phyloP scores from a whole-genome alignment of 2,113 vertebrate species.

The Tachuris rubrigastra region DNA sequence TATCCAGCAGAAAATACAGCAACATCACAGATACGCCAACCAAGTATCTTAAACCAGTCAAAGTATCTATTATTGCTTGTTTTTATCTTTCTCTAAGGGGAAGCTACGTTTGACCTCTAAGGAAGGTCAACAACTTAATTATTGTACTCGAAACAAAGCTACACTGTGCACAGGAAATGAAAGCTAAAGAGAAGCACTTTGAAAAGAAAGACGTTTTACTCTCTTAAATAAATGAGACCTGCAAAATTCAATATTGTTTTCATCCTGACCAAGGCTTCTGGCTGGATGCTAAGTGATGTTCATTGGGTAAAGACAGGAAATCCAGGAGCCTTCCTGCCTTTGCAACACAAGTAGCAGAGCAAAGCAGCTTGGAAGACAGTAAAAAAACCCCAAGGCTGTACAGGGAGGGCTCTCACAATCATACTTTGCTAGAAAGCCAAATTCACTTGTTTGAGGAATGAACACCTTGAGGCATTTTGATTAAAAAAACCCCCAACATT shows the following conservation, averaged over 20 bases:
- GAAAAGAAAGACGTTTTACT: constrained; percentile 56
- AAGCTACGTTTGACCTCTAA: constrained; percentile 72
- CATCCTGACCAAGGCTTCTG: constrained; percentile 28
- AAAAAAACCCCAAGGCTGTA: background rate
- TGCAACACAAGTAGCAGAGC: background rate
- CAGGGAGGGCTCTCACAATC: background rate
- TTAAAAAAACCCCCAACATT: fast-evolving
- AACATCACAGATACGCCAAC: constrained; percentile 41
- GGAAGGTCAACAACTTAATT: constrained; percentile 75
- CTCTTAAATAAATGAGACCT: constrained; percentile 64
- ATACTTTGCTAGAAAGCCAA: background rate
- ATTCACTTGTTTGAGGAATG: background rate
- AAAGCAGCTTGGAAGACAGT: background rate
- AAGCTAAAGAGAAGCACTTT: constrained; percentile 67
- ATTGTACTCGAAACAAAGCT: constrained; percentile 75
- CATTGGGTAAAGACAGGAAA: constrained; percentile 26
- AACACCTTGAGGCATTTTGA: background rate
- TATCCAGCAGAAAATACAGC: constrained; percentile 38
- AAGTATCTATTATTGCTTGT: constrained; percentile 68
- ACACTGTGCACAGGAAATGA: constrained; percentile 72
- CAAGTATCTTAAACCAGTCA: constrained; percentile 30
- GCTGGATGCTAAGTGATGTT: constrained; percentile 60
- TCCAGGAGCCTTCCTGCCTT: constrained; percentile 42
- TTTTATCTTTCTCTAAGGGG: constrained; percentile 73
- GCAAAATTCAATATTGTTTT: constrained; percentile 55